Base-by-base conservation (phyloP, 2,888 invertebrate species). In the Cryptus viduatorius region DNA sequence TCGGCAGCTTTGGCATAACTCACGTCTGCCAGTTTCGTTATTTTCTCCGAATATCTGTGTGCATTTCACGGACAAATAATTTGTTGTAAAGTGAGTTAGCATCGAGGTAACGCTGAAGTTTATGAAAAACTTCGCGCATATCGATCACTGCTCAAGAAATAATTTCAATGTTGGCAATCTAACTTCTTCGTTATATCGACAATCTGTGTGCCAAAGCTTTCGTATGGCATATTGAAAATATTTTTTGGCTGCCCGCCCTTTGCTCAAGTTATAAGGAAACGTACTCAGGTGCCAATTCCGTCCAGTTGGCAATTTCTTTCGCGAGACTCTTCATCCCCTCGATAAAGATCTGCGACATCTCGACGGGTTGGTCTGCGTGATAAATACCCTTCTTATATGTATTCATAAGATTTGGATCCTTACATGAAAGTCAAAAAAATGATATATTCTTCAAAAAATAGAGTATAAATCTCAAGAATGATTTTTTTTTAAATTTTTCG, bases 401-500 rank as follows among this genome's bases (percentile, higher is more conserved):
- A 0, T 31, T 4, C 76, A 88, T 90, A 0, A 87, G 82, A 0
- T 88, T 83, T 0, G 92, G 92, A 16, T 92, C 90, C 92, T 92
- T 59, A 12, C 80, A 37, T 37, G 37, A 48, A 42, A 61, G 24
- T 24, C 24, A 24, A 24, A 59, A 12, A 61, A n/a, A 31, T 1
- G 61, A n/a, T 29, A 14, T 59, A 53, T 53, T 44, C 44, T 7
- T 44, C 24, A 24, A 24, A 24, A 24, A 24, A 24, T 24, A 24
- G 24, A 24, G 24, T 24, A 24, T 1, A 24, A 24, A 24, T 24
- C 24, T 24, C 24, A 0, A 24, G 24, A 24, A 24, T 24, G 24
- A 24, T 1, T 24, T 24, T 24, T 24, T 24, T 24, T 0, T 1
- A 1, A 24, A 24, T 24, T 24, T 24, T 24, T 24, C 24, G 24